Evolutionary conservation across 2,113 vertebrate genomes (phyloP).

Genomic region (Phylloscopus trochiloides): DNA sequence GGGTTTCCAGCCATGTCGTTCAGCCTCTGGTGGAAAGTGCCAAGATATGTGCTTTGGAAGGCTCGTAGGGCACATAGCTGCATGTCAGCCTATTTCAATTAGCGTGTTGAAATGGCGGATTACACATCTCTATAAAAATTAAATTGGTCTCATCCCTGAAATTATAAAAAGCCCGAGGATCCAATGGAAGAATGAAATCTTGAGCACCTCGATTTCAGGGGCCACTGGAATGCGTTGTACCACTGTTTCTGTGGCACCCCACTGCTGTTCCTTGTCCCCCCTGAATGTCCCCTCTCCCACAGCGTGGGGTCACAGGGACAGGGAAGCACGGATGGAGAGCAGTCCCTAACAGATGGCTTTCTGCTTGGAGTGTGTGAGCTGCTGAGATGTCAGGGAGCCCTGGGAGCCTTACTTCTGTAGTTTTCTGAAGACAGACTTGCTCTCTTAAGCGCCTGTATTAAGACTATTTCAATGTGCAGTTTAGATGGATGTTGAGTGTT

Average conservation of each 20-base stretch:
- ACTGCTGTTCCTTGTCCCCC: accelerated
- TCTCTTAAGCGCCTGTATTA: background rate
- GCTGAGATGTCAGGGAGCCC: background rate
- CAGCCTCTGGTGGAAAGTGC: slow-evolving; percentile 51
- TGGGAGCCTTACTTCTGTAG: background rate
- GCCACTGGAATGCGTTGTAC: background rate
- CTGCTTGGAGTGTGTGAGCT: background rate
- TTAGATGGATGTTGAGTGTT: background rate
- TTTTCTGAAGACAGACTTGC: background rate
- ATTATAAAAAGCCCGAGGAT: slow-evolving; percentile 34
- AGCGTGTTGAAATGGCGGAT: slow-evolving; percentile 45
- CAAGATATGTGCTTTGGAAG: slow-evolving; percentile 61
- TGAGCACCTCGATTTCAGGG: background rate
- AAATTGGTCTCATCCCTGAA: slow-evolving; percentile 52
- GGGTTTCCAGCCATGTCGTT: background rate
- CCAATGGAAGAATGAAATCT: slow-evolving; percentile 14
- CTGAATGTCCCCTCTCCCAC: background rate
- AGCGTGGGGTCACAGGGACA: background rate
- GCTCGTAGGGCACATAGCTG: slow-evolving; percentile 48
- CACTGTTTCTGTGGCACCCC: background rate
- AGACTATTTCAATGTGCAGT: background rate
- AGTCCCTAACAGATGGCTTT: background rate
- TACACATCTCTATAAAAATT: slow-evolving; percentile 55
- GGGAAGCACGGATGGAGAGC: background rate
- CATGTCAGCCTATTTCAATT: slow-evolving; percentile 62